phyloP scores from a whole-genome alignment of 2,113 vertebrate genomes.

The human (Homo sapiens) region GRCh38 chr12:104456501-104457000 shows the following conservation, averaged over 20 bases:
- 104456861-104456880: conserved; percentile 62
- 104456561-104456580: neutral
- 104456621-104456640: neutral
- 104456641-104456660: neutral
- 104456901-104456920: conserved; percentile 58
- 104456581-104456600: neutral
- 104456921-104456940: conserved; percentile 65
- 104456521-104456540: neutral
- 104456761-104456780: conserved; percentile 66
- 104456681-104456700: conserved; percentile 24
- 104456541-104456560: neutral
- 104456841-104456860: conserved; percentile 67
- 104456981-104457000: conserved; percentile 76
- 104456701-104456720: conserved; percentile 68
- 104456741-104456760: neutral
- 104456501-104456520: neutral
- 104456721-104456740: conserved; percentile 65
- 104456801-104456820: conserved; percentile 70
- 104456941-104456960: conserved; percentile 74
- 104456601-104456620: neutral
- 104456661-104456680: conserved; percentile 30
- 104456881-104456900: conserved; percentile 53
- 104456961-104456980: conserved; percentile 75
- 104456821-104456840: conserved; percentile 82
- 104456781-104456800: conserved; percentile 74